phyloP scores from a whole-genome alignment of 2,797 vertebrate species.

The Odontamblyopus lacepedii region DNA sequence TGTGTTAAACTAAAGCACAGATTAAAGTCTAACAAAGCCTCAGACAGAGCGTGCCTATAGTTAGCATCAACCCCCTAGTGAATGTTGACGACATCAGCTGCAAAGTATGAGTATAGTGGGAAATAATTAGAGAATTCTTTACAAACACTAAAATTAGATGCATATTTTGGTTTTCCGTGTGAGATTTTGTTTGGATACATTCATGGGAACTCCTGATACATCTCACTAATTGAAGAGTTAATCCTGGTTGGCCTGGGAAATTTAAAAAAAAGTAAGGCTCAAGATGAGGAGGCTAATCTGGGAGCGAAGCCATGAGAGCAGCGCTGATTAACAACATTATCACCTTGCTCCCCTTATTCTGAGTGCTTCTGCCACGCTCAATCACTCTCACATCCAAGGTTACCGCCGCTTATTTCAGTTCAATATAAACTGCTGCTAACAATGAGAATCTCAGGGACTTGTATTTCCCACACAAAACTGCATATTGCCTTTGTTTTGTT shows the following conservation, averaged over 20 bases:
- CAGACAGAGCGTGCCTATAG: too few relatives aligned
- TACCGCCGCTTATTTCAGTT: conserved; percentile 29
- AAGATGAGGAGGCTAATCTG: conserved; percentile 32
- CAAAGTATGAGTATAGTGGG: too few relatives aligned
- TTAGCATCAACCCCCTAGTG: too few relatives aligned
- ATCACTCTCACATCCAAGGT: conserved; percentile 31
- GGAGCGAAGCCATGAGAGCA: conserved; percentile 35
- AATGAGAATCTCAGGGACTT: conserved; percentile 43
- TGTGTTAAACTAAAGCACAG: too few relatives aligned
- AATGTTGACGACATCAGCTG: too few relatives aligned
- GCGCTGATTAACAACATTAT: conserved; percentile 58
- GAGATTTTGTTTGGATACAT: background rate
- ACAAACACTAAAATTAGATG: too few relatives aligned
- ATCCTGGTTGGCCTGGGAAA: conserved; percentile 25
- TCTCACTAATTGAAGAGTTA: conserved; percentile 11
- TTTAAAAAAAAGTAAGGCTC: background rate
- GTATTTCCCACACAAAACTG: conserved; percentile 36
- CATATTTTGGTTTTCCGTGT: background rate
- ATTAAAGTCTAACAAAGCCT: too few relatives aligned
- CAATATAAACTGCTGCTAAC: conserved; percentile 22
- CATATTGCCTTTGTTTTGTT: background rate
- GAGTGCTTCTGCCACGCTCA: conserved; percentile 17
- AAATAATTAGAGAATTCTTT: too few relatives aligned
- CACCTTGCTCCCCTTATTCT: conserved; percentile 27
- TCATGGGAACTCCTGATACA: background rate